Evolutionary conservation across 2,888 invertebrate species (phyloP), one percentile per base, ranked within the genome.

Genomic region (Tetanocera ferruginea): DNA sequence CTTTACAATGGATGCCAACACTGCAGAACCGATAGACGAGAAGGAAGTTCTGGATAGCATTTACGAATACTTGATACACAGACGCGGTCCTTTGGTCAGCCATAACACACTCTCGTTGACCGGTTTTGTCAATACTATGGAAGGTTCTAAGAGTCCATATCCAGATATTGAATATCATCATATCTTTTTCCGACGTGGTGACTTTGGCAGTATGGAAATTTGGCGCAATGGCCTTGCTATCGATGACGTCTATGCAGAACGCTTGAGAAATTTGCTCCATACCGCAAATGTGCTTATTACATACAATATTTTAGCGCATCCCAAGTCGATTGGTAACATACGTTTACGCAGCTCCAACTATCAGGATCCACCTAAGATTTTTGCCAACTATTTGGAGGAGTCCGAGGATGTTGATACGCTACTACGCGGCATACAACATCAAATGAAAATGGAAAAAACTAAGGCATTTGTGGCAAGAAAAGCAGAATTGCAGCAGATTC

Each of bases 371-470:
- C 94, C 94, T 0, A 83, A 91, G 31, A 92, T 95, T 66, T 90
- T 92, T 82, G 90, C 93, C 1, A 93, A 94, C 83, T 94, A 94
- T 86, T 91, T 95, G 34, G 86, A 89, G 0, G 91, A 93, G 19
- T 85, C 88, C 0, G 87, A 90, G 76, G 94, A 94, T 84, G 81
- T 92, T 0, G 84, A 91, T 51, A 89, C 89, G 0, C 88, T 92
- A n/a, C 81, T 90, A 3, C 86, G 90, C 71, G 91, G 89, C 0
- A 86, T 91, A 17, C 83, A 89, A 70, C 89, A 89, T 62, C 80
- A 89, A 17, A 83, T 88, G 14, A 87, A 87, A 74, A 82, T 92
- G 11, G 84, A 90, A 43, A 76, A 88, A 11, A 92, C 92, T 0
- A 70, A 86, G 43, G 81, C 89, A 0, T 91, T 92, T 79, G 85